Conservation (phyloP, 92 coral and sea anemone species). For the Palythoa heliodiscus region DNA sequence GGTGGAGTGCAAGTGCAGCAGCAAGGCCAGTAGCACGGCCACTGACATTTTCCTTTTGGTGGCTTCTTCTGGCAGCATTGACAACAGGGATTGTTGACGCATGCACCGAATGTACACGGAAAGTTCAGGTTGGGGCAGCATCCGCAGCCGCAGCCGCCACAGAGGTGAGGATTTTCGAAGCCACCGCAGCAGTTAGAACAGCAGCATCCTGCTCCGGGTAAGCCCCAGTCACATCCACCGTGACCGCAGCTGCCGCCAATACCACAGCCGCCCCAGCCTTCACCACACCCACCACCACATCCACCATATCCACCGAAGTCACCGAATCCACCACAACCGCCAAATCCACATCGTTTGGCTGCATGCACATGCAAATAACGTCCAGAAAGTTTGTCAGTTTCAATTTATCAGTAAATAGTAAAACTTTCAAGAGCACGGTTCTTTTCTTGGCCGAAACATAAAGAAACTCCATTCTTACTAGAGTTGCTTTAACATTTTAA, state of each 20-base stretch:
- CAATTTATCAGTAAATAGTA: background rate
- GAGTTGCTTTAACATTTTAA: background rate
- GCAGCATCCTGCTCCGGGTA: slow-evolving; percentile 76
- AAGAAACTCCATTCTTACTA: background rate
- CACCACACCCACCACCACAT: slow-evolving; percentile 24
- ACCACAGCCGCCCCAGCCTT: slow-evolving; percentile 21
- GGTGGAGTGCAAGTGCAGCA: slow-evolving; percentile 87
- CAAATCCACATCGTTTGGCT: slow-evolving; percentile 61
- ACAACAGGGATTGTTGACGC: slow-evolving; percentile 90
- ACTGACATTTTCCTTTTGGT: slow-evolving; percentile 82
- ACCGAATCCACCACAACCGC: slow-evolving; percentile 48
- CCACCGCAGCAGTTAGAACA: slow-evolving; percentile 97
- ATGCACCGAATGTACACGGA: slow-evolving; percentile 90
- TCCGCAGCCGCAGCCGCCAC: slow-evolving; percentile 77
- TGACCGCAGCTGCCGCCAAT: slow-evolving; percentile 15
- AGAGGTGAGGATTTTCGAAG: slow-evolving; percentile 72
- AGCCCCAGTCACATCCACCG: slow-evolving; percentile 66
- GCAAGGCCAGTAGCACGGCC: slow-evolving; percentile 95
- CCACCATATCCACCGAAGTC: slow-evolving; percentile 10
- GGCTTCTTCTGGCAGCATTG: slow-evolving; percentile 87
- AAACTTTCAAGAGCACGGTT: background rate
- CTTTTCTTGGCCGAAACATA: background rate
- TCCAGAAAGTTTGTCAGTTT: slow-evolving; percentile 28
- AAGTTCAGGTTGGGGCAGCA: slow-evolving; percentile 85
- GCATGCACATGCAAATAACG: slow-evolving; percentile 47